Evolutionary conservation across 1,140 invertebrate species (phyloP).

Genomic region (Phymastichus coffea): DNA sequence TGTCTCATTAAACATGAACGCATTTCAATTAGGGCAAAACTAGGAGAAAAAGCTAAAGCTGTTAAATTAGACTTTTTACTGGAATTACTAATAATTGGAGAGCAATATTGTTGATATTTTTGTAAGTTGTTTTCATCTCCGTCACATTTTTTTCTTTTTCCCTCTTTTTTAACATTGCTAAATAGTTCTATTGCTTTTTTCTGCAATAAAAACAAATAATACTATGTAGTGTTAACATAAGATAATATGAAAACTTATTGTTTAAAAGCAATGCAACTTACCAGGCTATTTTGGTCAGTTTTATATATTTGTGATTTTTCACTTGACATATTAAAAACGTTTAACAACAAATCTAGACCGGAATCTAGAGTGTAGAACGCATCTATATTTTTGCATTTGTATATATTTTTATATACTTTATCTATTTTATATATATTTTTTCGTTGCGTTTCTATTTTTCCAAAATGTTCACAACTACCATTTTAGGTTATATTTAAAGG

Average conservation of each 20-base stretch:
- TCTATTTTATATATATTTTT: too few relatives aligned
- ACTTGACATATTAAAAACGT: not conserved
- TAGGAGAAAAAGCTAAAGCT: constrained; percentile 2
- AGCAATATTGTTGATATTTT: constrained; percentile 9
- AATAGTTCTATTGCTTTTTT: constrained; percentile 17
- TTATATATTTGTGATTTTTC: not conserved
- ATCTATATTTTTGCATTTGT: not conserved
- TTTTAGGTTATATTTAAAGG: too few relatives aligned
- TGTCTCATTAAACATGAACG: constrained; percentile 26
- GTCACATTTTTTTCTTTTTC: not conserved
- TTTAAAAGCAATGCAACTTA: too few relatives aligned
- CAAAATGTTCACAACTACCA: too few relatives aligned
- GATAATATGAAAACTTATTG: too few relatives aligned
- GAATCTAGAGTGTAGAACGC: too few relatives aligned
- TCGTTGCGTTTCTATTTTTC: too few relatives aligned
- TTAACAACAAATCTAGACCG: too few relatives aligned
- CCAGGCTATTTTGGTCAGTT: constrained; percentile 6
- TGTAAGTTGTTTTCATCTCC: not conserved
- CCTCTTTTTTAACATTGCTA: not conserved
- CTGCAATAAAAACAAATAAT: constrained; percentile 8
- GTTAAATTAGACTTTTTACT: not conserved
- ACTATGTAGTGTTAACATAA: too few relatives aligned
- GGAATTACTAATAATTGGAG: not conserved
- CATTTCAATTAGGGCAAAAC: constrained; percentile 24
- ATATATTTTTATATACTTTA: too few relatives aligned